Percentiles rank a stretch among this genome's conserved stretches.
These are phyloP conservation scores for Hippoglossus stenolepis DNA, from an alignment of 2,113 vertebrate genomes.

Conservation along the genomic window DNA sequence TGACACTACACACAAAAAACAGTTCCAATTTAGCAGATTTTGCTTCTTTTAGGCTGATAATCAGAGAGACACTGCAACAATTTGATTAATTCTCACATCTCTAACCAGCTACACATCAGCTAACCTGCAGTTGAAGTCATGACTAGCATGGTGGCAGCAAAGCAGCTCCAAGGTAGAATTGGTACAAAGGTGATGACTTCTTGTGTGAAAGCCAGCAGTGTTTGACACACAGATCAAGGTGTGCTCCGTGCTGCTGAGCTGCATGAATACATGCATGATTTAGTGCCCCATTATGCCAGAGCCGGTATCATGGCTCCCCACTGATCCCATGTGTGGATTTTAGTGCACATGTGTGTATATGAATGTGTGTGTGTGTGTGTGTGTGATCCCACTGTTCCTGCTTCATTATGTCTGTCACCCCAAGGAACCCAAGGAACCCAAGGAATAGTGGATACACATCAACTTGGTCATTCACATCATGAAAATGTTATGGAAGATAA, in stretches of 20 bases:
- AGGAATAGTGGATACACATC: neutral
- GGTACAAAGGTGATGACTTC: constrained; percentile 33
- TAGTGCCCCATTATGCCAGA: constrained; percentile 53
- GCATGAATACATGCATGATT: constrained; percentile 71
- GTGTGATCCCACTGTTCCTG: constrained; percentile 3
- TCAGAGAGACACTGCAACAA: neutral
- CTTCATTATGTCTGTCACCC: constrained; percentile 33
- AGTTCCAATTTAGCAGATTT: no score
- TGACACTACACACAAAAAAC: no score
- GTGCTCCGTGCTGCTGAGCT: constrained; percentile 51
- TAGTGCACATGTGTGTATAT: constrained; percentile 3
- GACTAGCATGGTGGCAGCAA: neutral
- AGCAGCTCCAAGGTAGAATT: constrained; percentile 12
- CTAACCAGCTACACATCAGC: neutral
- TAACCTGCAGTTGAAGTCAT: neutral
- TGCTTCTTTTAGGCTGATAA: no score
- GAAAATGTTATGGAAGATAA: neutral
- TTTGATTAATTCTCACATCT: neutral
- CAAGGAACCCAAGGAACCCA: no score
- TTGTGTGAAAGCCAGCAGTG: constrained; percentile 28
- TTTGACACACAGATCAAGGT: constrained; percentile 50
- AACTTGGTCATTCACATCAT: neutral
- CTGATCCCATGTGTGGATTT: constrained; percentile 14
- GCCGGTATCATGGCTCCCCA: constrained; percentile 38
- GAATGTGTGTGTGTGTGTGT: constrained; percentile 1